Base-by-base conservation (phyloP, 1,140 invertebrate species). In the Tigriopus japonicus region DNA sequence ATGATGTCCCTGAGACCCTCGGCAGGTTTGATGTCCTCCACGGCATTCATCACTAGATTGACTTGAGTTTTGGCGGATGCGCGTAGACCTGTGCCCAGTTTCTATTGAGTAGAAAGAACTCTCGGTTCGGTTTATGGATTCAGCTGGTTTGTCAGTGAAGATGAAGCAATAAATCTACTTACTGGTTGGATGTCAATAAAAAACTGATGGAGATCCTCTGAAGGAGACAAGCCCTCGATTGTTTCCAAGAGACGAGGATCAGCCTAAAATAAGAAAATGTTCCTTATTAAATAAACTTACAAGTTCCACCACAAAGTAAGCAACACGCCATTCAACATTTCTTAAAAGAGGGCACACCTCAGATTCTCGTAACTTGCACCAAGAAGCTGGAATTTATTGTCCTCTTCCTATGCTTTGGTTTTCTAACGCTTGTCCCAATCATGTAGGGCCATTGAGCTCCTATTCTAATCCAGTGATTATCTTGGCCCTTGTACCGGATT, bases 1-100 rank as follows among this genome's bases (percentile, higher is more conserved):
- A 58, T 40, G n/a, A 58, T 58, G 40, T 58, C 56, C 42, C 56
- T 58, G 23, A 58, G n/a, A n/a, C 56, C 56, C 35, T 58, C 15
- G 23, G 40, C 23, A 10, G 28, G 56, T 42, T 58, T 28, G 7
- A 58, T 41, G n/a, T 58, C 23, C 17, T 58, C 56, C n/a, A 17
- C n/a, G 12, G 12, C 40, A 14, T 42, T 14, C 35, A 58, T 58
- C 21, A 40, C 24, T 3, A 58, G 23, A 41, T 58, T 58, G 15
- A 58, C 42, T 41, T 58, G 53, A 24, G 19, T 55, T 35, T 24
- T 55, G 28, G 53, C 53, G 14, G 15, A 15, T 15, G 53, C 53
- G 6, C 24, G 15, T 24, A 55, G 19, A n/a, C 19, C 53, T 6
- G 28, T 55, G 2, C 53, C 53, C 5, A 55, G n/a, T 24, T 55